phyloP scores from a whole-genome alignment of 2,797 vertebrate genomes.

The Sebastes minor region DNA sequence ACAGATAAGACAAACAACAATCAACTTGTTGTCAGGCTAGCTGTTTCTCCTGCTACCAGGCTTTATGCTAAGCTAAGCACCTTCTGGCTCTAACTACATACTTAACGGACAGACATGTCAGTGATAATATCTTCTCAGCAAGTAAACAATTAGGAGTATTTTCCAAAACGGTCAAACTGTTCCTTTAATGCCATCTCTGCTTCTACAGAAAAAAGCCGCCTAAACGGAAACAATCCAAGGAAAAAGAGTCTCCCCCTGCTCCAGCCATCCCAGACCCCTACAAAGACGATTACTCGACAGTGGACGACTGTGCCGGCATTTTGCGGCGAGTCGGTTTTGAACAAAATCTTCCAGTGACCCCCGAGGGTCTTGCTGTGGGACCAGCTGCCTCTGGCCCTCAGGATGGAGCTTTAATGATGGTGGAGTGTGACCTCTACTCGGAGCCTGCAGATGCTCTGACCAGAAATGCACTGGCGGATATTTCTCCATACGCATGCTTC shows the following conservation, averaged over 20 bases:
- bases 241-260: not conserved
- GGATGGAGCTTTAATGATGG: conserved; percentile 43
- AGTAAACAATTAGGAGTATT: not conserved
- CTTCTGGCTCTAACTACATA: not conserved
- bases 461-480: conserved; percentile 63
- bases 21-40: too few species aligned
- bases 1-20: too few species aligned
- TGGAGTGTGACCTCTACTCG: conserved; percentile 69
- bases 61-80: not conserved
- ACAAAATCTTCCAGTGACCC: not conserved
- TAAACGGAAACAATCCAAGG: conserved; percentile 8
- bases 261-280: not conserved
- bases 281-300: conserved; percentile 71
- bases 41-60: too few species aligned
- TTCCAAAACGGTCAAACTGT: not conserved
- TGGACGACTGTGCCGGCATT: conserved; percentile 56
- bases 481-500: conserved; percentile 96
- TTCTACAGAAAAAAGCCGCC: conserved; percentile 42
- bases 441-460: conserved; percentile 34
- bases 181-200: not conserved
- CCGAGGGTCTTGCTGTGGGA: conserved; percentile 2
- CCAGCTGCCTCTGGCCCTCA: conserved; percentile 1
- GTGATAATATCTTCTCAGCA: not conserved
- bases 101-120: not conserved
- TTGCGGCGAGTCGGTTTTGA: conserved; percentile 16